A percentile compares a stretch with the other conserved stretches of the same genome.
Conservation (phyloP, 2,888 invertebrate species). For the Zygaena filipendulae region DNA sequence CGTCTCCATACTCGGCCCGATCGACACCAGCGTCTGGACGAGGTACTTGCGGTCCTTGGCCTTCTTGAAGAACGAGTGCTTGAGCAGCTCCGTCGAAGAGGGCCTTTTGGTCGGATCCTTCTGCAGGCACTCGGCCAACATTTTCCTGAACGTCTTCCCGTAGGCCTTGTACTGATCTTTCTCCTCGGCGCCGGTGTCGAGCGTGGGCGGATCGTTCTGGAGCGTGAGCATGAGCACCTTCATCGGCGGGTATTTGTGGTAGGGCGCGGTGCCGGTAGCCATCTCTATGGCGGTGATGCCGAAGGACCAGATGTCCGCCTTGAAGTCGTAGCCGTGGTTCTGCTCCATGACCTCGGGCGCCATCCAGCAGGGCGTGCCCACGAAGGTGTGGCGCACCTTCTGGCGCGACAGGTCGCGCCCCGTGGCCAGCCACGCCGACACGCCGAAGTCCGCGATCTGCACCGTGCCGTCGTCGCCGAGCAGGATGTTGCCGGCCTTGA, state of each 20-base stretch:
- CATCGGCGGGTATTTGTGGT: conserved; percentile 99
- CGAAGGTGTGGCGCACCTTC: conserved; percentile 98
- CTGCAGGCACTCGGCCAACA: conserved; percentile 97
- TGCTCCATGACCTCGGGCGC: conserved; percentile 99
- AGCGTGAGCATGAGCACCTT: conserved; percentile 99
- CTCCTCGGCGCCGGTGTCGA: conserved; percentile 96
- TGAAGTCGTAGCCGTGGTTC: conserved; percentile 99
- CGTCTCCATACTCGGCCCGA: conserved; percentile 91
- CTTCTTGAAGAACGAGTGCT: conserved; percentile 99
- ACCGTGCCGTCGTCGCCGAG: conserved; percentile 98
- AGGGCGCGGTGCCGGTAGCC: conserved; percentile 98
- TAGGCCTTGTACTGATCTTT: conserved; percentile 99
- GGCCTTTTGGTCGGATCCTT: conserved; percentile 97
- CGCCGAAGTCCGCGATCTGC: conserved; percentile 99
- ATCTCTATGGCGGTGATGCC: conserved; percentile 99
- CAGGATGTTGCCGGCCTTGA: conserved; percentile 86
- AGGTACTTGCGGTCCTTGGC: conserved; percentile 94
- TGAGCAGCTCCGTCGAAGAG: conserved; percentile 94
- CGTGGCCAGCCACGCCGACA: conserved; percentile 98
- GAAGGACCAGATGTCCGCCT: conserved; percentile 86
- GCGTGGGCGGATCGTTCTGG: conserved; percentile 97
- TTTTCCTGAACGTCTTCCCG: conserved; percentile 97
- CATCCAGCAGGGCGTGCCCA: conserved; percentile 99
- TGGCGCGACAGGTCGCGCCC: conserved; percentile 95
- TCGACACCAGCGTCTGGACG: conserved; percentile 85